Evolutionary conservation across 2,888 invertebrate species (phyloP).

Genomic region (Carabus problematicus): DNA sequence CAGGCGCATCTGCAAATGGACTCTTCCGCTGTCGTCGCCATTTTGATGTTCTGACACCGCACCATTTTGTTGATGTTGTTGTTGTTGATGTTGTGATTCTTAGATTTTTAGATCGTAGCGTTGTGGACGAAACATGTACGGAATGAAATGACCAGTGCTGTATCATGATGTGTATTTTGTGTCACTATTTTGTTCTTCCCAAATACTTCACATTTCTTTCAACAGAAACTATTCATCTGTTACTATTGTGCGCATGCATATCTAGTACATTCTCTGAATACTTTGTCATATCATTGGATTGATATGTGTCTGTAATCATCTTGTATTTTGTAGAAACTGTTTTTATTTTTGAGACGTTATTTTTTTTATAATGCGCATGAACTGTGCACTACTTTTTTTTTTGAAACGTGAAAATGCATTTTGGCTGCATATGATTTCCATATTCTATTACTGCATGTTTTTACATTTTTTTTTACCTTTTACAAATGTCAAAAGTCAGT

Average conservation of each 20-base stretch:
- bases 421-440: conserved; percentile 27
- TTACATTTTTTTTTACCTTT: not conserved
- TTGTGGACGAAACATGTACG: not conserved
- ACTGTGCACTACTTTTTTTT: conserved; percentile 21
- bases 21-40: too few relatives aligned
- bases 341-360: too few relatives aligned
- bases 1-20: conserved; percentile 45
- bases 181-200: conserved; percentile 8
- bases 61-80: conserved; percentile 45
- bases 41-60: not conserved
- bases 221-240: not conserved
- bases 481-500: too few relatives aligned
- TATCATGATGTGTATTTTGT: conserved; percentile 3
- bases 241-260: too few relatives aligned
- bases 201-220: too few relatives aligned
- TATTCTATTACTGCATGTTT: conserved; percentile 10
- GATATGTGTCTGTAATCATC: too few relatives aligned
- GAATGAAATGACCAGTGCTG: not conserved
- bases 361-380: conserved; percentile 13
- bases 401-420: conserved; percentile 29
- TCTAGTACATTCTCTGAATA: too few relatives aligned
- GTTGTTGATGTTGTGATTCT: conserved; percentile 47
- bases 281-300: too few relatives aligned
- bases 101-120: conserved; percentile 1
- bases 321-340: too few relatives aligned